These are phyloP conservation scores for Xylota segnis DNA, from an alignment of 2,888 invertebrate species.

Conservation along the genomic window DNA sequence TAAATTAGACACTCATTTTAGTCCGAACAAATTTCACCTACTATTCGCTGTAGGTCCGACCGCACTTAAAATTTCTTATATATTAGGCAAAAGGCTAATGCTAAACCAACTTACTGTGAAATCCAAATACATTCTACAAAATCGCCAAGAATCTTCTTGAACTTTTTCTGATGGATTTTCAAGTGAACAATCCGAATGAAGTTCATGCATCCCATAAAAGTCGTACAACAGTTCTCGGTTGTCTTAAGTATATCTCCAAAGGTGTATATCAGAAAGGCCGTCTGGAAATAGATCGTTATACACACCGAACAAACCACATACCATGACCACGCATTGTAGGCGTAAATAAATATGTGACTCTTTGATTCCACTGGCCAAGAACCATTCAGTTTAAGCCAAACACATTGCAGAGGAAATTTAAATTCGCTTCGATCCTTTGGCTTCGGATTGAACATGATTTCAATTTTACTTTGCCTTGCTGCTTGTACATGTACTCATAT, in stretches of 20 bases:
- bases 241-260: conserved; percentile 82
- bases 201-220: conserved; percentile 83
- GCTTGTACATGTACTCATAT: conserved; percentile 7
- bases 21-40: too few relatives aligned
- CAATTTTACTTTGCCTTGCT: neutral
- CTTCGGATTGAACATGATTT: conserved; percentile 80
- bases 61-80: too few relatives aligned
- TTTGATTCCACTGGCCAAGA: conserved; percentile 81
- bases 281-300: conserved; percentile 82
- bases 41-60: too few relatives aligned
- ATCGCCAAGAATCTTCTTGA: conserved; percentile 80
- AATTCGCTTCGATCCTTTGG: conserved; percentile 78
- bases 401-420: conserved; percentile 82
- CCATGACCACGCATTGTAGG: conserved; percentile 82
- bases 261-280: conserved; percentile 80
- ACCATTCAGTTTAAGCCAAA: conserved; percentile 83
- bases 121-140: conserved; percentile 83
- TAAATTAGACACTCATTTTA: too few relatives aligned
- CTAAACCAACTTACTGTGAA: conserved; percentile 79
- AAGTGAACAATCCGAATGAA: conserved; percentile 83
- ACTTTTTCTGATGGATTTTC: conserved; percentile 79
- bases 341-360: conserved; percentile 26
- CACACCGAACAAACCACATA: conserved; percentile 81
- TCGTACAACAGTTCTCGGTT: conserved; percentile 84
- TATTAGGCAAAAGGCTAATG: too few relatives aligned